Conservation (phyloP, 2,797 vertebrate species). For the Argyrosomus regius region DNA sequence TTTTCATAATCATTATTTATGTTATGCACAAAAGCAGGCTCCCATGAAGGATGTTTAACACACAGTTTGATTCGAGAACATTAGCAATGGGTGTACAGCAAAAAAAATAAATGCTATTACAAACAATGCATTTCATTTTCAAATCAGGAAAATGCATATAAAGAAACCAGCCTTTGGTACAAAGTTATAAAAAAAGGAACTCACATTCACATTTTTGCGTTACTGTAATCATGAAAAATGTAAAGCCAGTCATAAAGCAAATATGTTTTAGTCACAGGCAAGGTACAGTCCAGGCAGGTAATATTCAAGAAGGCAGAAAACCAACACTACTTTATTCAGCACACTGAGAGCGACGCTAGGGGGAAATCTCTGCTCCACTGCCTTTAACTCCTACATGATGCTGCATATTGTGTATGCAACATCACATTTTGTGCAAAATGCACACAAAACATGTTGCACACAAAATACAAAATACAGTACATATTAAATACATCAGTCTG, state of each 20-base stretch:
- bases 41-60: constrained; percentile 82
- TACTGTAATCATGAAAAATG: constrained; percentile 37
- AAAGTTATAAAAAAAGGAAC: constrained; percentile 62
- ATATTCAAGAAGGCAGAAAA: constrained; percentile 79
- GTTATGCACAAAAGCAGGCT: constrained; percentile 81
- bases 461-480: constrained; percentile 52
- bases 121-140: constrained; percentile 51
- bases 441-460: constrained; percentile 46
- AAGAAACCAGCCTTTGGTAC: constrained; percentile 86
- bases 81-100: constrained; percentile 78
- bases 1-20: constrained; percentile 45
- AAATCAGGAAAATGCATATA: constrained; percentile 57
- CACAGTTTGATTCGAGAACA: constrained; percentile 61
- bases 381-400: constrained; percentile 34
- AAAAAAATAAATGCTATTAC: constrained; percentile 74
- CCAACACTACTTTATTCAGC: constrained; percentile 35
- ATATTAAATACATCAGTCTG: constrained; percentile 41
- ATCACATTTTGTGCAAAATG: constrained; percentile 43
- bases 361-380: constrained; percentile 25
- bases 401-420: constrained; percentile 37
- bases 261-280: constrained; percentile 72
- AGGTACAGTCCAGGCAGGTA: constrained; percentile 72
- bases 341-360: constrained; percentile 27
- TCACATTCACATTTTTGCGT: constrained; percentile 37
- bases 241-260: constrained; percentile 55